Base-by-base conservation (phyloP, 1,140 invertebrate genomes). In the Agrypnia vestita region DNA sequence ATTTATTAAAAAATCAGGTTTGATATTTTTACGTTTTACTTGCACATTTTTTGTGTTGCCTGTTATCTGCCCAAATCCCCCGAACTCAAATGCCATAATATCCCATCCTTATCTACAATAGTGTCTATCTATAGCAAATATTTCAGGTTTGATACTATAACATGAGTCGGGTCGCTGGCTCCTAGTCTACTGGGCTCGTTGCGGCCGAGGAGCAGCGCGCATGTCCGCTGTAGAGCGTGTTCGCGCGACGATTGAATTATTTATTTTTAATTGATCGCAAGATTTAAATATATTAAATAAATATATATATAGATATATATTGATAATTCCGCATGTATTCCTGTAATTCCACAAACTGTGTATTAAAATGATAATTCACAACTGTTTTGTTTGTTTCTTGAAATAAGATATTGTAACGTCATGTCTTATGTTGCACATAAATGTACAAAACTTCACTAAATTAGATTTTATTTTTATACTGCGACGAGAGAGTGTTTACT, bases 381-480 rank as follows among this genome's bases (percentile, higher is more conserved):
- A 56, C n/a, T 15, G 15, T 15, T 56, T 13, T 56, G 53, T 15
- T 56, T 8, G 12, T 17, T 15, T 56, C n/a, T 46, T 9, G 21
- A 43, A 71, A 25, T 71, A 71, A 67, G 25, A 76, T 61, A 61
- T 62, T 53, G 61, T 46, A 67, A 67, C 47, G 64, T 55, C 76
- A 59, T 13, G 47, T 55, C 64, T 79, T 76, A 74, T 76, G 73
- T 82, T 82, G 81, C 81, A 82, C 78, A 76, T 75, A 82, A 19
- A 83, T 83, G 81, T 83, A 83, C 79, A 83, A 82, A 80, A 82
- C 69, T 25, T 78, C 81, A 80, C 56, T 78, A 72, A 83, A 78
- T 83, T 83, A 83, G 79, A 80, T 75, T 83, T 83, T 83, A 83
- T 83, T 83, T 83, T 83, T 83, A 73, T 83, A 83, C 81, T 78